phyloP scores from a whole-genome alignment of 2,797 vertebrate genomes.

The Peromyscus aztecus region DNA sequence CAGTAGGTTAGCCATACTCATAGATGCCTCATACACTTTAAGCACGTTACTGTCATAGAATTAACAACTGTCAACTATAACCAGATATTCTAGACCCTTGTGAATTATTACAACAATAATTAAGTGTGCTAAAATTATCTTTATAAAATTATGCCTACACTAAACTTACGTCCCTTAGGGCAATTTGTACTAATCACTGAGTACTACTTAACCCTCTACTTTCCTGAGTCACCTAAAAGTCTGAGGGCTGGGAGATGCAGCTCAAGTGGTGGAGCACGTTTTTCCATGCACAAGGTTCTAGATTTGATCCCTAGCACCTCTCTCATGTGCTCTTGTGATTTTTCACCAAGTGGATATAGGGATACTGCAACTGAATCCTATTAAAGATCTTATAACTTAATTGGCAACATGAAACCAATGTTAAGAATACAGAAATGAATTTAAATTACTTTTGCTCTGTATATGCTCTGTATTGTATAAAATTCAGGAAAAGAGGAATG shows the following conservation, averaged over 20 bases:
- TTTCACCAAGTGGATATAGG: background rate
- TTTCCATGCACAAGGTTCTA: background rate
- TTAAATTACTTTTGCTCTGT: background rate
- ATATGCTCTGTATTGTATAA: background rate
- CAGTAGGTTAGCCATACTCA: background rate
- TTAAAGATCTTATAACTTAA: background rate
- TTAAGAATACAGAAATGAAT: conserved; percentile 27
- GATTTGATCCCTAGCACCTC: background rate
- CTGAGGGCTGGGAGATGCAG: background rate
- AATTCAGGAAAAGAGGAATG: conserved; percentile 37
- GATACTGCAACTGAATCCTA: background rate
- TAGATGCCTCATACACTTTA: conserved; percentile 20
- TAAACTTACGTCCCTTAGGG: conserved; percentile 40
- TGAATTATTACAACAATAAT: conserved; percentile 28
- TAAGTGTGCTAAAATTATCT: conserved; percentile 36
- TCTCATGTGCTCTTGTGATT: conserved; percentile 18
- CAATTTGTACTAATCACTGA: conserved; percentile 37
- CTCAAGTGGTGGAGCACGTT: background rate
- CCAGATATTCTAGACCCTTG: background rate
- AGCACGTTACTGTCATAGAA: conserved; percentile 20
- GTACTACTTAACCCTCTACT: conserved; percentile 45
- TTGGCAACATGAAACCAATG: conserved; percentile 18
- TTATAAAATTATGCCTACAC: conserved; percentile 8
- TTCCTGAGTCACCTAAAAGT: conserved; percentile 28
- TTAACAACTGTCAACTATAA: conserved; percentile 54